These are phyloP conservation scores for Adelphocoris suturalis DNA, from an alignment of 2,888 invertebrate genomes.

Conservation along the genomic window DNA sequence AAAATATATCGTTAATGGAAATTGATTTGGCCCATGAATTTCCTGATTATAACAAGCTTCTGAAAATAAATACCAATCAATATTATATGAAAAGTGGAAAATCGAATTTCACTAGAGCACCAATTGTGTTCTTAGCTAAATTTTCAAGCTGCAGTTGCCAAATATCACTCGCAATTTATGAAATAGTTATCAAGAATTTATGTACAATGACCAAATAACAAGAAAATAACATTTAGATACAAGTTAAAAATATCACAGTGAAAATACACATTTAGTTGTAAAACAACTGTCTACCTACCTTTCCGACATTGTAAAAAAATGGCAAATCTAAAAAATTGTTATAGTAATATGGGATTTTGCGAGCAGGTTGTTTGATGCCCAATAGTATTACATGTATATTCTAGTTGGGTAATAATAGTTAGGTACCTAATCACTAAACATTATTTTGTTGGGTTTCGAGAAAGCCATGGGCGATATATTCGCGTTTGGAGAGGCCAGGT, in stretches of 20 bases:
- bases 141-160: no score
- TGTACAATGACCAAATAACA: background rate
- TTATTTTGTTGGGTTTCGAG: background rate
- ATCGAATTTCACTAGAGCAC: no score
- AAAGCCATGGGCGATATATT: background rate
- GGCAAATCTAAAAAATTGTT: background rate
- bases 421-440: background rate
- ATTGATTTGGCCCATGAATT: no score
- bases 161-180: background rate
- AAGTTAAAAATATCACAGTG: constrained; percentile 21
- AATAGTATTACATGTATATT: background rate
- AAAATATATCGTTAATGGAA: no score
- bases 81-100: no score
- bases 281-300: background rate
- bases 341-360: background rate
- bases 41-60: no score
- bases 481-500: background rate
- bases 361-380: background rate
- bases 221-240: constrained; percentile 7
- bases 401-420: background rate
- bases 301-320: background rate
- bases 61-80: no score
- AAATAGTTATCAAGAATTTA: background rate
- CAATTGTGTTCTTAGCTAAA: no score
- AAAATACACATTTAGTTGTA: background rate